A percentile compares a stretch with the other conserved stretches of the same genome.
Conservation (phyloP, 2,797 vertebrate species). For the Rhinoraja longicauda region DNA sequence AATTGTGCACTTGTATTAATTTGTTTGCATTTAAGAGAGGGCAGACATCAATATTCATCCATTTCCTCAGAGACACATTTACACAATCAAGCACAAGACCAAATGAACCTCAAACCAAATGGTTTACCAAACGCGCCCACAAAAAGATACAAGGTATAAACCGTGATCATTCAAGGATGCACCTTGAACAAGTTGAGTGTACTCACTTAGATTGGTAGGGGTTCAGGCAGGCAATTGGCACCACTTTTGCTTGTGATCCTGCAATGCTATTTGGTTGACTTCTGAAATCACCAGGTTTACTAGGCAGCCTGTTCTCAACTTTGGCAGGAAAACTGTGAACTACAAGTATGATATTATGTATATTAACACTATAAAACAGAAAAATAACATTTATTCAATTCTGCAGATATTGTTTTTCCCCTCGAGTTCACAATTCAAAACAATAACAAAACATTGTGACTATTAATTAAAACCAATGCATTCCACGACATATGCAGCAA, state of each 20-base stretch:
- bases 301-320: constrained; percentile 62
- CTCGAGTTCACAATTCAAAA: not conserved
- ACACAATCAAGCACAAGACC: not conserved
- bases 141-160: not conserved
- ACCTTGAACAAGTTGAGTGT: not conserved
- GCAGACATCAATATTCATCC: not conserved
- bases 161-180: not conserved
- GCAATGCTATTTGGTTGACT: constrained; percentile 63
- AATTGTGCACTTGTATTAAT: not conserved
- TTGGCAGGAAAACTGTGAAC: constrained; percentile 51
- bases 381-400: not conserved
- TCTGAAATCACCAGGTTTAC: constrained; percentile 55
- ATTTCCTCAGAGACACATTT: not conserved
- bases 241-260: constrained; percentile 73
- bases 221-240: constrained; percentile 90
- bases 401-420: not conserved
- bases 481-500: not conserved
- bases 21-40: not conserved
- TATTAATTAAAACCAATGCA: not conserved
- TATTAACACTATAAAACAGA: constrained; percentile 39
- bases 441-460: not conserved
- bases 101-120: not conserved
- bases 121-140: not conserved
- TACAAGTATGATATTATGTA: constrained; percentile 41
- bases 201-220: constrained; percentile 96